These are phyloP conservation scores for Dryadula phaetusa DNA, from an alignment of 2,888 invertebrate genomes.

Conservation along the genomic window DNA sequence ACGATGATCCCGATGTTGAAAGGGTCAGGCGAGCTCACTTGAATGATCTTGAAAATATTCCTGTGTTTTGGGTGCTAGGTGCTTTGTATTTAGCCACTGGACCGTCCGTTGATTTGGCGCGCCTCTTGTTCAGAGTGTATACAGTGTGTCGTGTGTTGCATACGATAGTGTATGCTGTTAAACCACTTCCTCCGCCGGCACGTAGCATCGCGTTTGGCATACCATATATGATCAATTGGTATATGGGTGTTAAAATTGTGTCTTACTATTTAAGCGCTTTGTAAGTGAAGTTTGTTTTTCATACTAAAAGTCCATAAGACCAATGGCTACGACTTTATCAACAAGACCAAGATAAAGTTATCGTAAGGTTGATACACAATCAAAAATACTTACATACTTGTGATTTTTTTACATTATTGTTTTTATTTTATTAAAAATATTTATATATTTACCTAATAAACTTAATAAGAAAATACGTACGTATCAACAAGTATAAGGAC, in stretches of 20 bases:
- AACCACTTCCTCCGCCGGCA: constrained; percentile 84
- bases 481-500: too few species aligned
- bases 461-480: too few species aligned
- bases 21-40: constrained; percentile 84
- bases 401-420: neutral
- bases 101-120: constrained; percentile 59
- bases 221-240: constrained; percentile 58
- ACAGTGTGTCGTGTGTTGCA: constrained; percentile 81
- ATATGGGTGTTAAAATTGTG: constrained; percentile 67
- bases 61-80: constrained; percentile 85
- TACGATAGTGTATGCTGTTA: constrained; percentile 86
- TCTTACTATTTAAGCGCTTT: constrained; percentile 74
- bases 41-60: constrained; percentile 90
- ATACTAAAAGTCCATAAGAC: neutral
- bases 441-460: too few species aligned
- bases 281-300: constrained; percentile 41
- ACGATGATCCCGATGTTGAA: constrained; percentile 67
- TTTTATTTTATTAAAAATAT: neutral
- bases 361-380: constrained; percentile 3
- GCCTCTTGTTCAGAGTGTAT: constrained; percentile 63
- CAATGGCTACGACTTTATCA: neutral
- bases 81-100: constrained; percentile 81
- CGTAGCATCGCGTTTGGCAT: constrained; percentile 63
- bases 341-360: neutral
- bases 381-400: neutral